phyloP scores from a whole-genome alignment of 1,140 invertebrate species.

The Cotesia glomerata region DNA sequence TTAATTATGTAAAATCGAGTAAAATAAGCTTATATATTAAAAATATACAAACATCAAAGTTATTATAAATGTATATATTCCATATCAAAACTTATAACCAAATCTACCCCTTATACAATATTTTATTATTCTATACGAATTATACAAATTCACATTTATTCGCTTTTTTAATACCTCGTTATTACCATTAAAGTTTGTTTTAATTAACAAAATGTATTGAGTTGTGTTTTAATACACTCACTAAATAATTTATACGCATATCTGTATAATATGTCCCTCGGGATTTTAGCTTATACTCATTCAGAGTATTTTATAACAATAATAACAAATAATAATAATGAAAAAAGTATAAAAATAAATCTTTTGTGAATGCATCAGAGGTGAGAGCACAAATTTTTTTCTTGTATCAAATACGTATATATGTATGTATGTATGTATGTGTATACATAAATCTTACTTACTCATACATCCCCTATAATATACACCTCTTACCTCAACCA shows the following conservation, averaged over 20 bases:
- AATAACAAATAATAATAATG: neutral
- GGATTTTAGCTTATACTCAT: no score
- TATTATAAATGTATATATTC: no score
- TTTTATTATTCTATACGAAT: no score
- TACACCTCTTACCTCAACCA: constrained; percentile 1
- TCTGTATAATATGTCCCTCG: neutral
- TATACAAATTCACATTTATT: no score
- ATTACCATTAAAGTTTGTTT: constrained; percentile 14
- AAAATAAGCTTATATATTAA: no score
- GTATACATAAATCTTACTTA: neutral
- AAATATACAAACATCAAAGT: no score
- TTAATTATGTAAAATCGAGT: no score
- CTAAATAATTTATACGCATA: neutral
- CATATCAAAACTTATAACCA: no score
- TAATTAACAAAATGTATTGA: constrained; percentile 16
- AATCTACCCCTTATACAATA: no score
- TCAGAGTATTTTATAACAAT: constrained; percentile 3
- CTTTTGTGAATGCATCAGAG: constrained; percentile 11
- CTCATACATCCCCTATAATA: constrained; percentile 36
- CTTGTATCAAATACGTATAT: constrained; percentile 32
- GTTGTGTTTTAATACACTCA: neutral
- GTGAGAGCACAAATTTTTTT: constrained; percentile 42
- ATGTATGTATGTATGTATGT: neutral
- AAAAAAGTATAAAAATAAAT: neutral
- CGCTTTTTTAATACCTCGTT: neutral